Evolutionary conservation across 2,113 vertebrate genomes (phyloP).

Genomic region (rabbit (Oryctolagus cuniculus)): DNA sequence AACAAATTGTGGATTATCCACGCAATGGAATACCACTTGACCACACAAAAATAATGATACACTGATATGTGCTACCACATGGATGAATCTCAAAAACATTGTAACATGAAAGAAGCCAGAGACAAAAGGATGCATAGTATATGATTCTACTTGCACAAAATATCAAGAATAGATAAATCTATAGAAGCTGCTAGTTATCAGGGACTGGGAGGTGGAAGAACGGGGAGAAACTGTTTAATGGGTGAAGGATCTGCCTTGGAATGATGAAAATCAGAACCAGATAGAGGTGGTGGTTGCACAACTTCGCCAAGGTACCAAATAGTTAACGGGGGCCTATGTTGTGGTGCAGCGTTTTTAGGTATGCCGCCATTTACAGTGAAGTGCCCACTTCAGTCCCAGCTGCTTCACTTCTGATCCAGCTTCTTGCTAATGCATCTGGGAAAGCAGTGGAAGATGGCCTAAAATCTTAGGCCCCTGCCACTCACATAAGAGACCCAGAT

Average conservation of each 20-base stretch:
- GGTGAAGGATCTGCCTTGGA: neutral
- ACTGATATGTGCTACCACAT: neutral
- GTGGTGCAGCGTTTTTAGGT: too few species aligned
- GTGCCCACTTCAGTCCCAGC: too few species aligned
- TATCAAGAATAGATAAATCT: neutral
- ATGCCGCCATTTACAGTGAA: too few species aligned
- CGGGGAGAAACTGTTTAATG: neutral
- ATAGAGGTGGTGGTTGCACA: neutral
- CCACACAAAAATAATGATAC: neutral
- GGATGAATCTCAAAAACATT: neutral
- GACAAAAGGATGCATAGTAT: neutral
- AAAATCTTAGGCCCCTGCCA: too few species aligned
- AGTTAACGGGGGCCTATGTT: too few species aligned
- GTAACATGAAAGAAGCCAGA: neutral
- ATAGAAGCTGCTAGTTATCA: neutral
- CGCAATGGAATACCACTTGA: neutral
- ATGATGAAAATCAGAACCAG: neutral
- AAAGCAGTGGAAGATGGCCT: too few species aligned
- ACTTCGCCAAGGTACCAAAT: neutral
- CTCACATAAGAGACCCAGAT: too few species aligned
- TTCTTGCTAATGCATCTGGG: too few species aligned
- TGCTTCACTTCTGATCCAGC: too few species aligned
- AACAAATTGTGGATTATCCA: neutral
- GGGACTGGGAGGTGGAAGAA: neutral
- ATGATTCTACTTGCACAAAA: neutral